Evolutionary conservation across 1,140 invertebrate genomes (phyloP).

Genomic region (Leptopilina clavipes): DNA sequence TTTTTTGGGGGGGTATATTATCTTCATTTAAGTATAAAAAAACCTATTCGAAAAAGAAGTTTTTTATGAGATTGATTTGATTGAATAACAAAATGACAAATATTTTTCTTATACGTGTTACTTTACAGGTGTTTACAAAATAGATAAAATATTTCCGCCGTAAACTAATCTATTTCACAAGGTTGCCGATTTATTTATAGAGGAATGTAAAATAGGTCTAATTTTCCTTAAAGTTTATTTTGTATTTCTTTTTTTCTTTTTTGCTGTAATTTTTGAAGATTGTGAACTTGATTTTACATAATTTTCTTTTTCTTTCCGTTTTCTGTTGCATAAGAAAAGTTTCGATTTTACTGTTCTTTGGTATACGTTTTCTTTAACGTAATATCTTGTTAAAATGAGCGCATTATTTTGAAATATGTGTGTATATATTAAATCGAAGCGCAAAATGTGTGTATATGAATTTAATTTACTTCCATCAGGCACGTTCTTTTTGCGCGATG

Average conservation of each 20-base stretch:
- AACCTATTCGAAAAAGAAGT: too few species aligned
- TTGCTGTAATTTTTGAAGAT: too few species aligned
- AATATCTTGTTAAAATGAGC: neutral
- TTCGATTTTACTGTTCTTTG: neutral
- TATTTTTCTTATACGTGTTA: neutral
- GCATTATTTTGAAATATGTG: neutral
- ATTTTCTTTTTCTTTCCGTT: too few species aligned
- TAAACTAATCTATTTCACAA: too few species aligned
- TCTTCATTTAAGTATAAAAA: too few species aligned
- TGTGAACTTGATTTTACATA: too few species aligned
- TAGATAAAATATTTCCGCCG: neutral
- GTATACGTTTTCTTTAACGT: neutral
- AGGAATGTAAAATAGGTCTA: too few species aligned
- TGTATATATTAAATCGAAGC: neutral
- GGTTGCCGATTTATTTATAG: too few species aligned
- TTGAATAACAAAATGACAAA: neutral
- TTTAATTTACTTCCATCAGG: neutral
- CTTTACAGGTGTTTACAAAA: constrained; percentile 27
- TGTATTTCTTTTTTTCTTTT: too few species aligned
- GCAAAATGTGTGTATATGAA: neutral
- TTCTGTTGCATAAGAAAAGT: too few species aligned
- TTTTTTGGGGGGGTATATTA: too few species aligned
- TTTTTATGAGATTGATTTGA: neutral
- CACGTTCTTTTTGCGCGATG: neutral
- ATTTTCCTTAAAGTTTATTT: too few species aligned